These are phyloP conservation scores for Cheilosia pagana DNA, from an alignment of 2,888 invertebrate genomes.

Conservation along the genomic window DNA sequence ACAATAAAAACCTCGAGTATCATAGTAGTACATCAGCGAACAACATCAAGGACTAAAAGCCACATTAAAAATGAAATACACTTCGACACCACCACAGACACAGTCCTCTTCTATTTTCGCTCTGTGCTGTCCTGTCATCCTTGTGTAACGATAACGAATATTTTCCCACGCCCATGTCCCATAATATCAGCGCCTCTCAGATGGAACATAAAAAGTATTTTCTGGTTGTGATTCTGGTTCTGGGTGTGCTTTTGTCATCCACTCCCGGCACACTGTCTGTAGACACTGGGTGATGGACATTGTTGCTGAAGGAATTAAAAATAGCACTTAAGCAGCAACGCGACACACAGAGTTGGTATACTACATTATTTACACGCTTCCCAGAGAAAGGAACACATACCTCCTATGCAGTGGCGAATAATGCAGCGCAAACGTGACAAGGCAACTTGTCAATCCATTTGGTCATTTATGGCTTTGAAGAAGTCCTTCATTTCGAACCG, in stretches of 20 bases:
- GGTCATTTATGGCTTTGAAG: conserved; percentile 63
- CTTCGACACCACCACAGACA: conserved; percentile 25
- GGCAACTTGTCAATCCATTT: conserved; percentile 66
- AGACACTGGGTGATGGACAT: conserved; percentile 53
- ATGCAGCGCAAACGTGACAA: conserved; percentile 47
- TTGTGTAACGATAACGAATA: conserved; percentile 49
- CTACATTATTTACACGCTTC: conserved; percentile 49
- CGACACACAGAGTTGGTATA: conserved; percentile 20
- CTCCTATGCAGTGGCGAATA: conserved; percentile 16
- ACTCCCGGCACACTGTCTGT: not conserved
- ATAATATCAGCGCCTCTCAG: not conserved
- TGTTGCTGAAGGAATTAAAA: conserved; percentile 64
- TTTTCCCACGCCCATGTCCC: conserved; percentile 24
- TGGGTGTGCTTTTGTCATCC: conserved; percentile 39
- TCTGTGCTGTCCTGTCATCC: conserved; percentile 13
- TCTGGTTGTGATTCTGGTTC: not conserved
- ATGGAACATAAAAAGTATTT: not conserved
- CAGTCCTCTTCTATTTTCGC: not conserved
- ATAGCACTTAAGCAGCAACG: conserved; percentile 61
- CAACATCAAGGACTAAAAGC: conserved; percentile 55
- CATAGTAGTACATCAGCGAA: conserved; percentile 32
- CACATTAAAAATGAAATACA: conserved; percentile 64
- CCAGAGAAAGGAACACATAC: not conserved
- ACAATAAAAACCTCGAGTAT: conserved; percentile 46
- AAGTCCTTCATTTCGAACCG: conserved; percentile 44